Percentiles rank a stretch among this genome's conserved stretches.
phyloP scores from a whole-genome alignment of 2,113 vertebrate genomes.

The Meriones unguiculatus region DNA sequence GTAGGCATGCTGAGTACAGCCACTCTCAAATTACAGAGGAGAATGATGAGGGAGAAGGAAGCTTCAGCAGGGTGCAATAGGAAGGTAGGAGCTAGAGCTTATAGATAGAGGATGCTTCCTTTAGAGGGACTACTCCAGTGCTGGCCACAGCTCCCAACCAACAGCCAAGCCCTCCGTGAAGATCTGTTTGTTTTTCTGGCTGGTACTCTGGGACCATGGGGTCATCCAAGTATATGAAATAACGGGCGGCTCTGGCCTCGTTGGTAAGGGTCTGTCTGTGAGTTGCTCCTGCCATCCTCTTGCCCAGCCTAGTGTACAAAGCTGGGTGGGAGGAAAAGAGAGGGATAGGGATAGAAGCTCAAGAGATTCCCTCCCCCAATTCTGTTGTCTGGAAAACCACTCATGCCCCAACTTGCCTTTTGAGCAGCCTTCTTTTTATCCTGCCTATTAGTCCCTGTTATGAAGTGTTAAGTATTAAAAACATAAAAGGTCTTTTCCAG shows the following conservation, averaged over 20 bases:
- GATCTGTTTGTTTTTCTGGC: background rate
- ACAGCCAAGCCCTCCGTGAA: too few species aligned
- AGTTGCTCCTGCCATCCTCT: background rate
- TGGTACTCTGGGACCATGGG: background rate
- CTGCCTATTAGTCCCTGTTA: constrained; percentile 89
- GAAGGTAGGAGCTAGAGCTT: background rate
- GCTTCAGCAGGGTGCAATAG: background rate
- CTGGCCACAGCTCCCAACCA: background rate
- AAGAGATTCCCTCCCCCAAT: background rate
- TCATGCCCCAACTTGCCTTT: constrained; percentile 81
- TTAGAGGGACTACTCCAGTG: background rate
- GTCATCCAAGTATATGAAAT: background rate
- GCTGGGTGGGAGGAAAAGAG: constrained; percentile 8
- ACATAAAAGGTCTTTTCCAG: constrained; percentile 89
- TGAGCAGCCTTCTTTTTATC: constrained; percentile 85
- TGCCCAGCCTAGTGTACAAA: background rate
- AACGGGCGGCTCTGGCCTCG: background rate
- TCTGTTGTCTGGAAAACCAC: constrained; percentile 85
- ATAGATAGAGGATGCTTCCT: background rate
- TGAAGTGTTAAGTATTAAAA: constrained; percentile 93
- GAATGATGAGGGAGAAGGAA: background rate
- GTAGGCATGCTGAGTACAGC: background rate
- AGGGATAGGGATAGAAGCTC: constrained; percentile 32
- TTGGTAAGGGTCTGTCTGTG: background rate
- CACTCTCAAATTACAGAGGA: background rate